A percentile compares a stretch with the other conserved stretches of the same genome.
Conservation (phyloP, 2,888 invertebrate species). For the Anoplius nigerrimus region DNA sequence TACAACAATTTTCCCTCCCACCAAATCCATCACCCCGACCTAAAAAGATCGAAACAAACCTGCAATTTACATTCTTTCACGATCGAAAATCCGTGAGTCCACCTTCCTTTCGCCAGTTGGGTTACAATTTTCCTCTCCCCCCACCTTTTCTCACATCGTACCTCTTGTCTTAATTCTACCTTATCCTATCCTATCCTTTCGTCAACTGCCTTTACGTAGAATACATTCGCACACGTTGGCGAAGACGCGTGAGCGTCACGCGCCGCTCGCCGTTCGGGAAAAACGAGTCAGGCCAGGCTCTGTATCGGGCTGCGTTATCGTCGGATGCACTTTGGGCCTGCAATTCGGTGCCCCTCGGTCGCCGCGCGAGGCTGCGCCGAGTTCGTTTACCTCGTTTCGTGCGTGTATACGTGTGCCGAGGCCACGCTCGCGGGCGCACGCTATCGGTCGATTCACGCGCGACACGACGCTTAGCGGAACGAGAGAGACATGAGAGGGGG, state of each 20-base stretch:
- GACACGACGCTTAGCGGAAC: slow-evolving; percentile 25
- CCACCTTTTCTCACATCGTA: too few relatives aligned
- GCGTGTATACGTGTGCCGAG: slow-evolving; percentile 48
- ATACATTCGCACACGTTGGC: too few relatives aligned
- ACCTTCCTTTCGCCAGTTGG: too few relatives aligned
- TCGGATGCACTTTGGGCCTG: slow-evolving; percentile 64
- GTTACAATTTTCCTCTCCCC: too few relatives aligned
- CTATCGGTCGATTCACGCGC: slow-evolving; percentile 58
- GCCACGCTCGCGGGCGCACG: slow-evolving; percentile 36
- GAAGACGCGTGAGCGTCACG: slow-evolving; percentile 33
- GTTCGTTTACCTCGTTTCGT: slow-evolving; percentile 57
- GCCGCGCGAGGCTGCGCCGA: slow-evolving; percentile 45
- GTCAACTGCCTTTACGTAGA: too few relatives aligned
- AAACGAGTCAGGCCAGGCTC: slow-evolving; percentile 38
- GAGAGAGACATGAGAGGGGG: neutral
- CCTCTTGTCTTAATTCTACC: too few relatives aligned
- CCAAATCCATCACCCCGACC: too few relatives aligned
- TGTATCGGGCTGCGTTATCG: slow-evolving; percentile 63
- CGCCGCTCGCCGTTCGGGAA: slow-evolving; percentile 27
- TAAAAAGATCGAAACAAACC: too few relatives aligned
- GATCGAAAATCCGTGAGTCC: too few relatives aligned
- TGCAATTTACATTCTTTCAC: too few relatives aligned
- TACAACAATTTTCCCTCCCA: too few relatives aligned
- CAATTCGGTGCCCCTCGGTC: slow-evolving; percentile 61
- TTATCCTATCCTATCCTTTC: too few relatives aligned